Conservation (phyloP, 1,140 invertebrate genomes). For the Drosophila nigromelanica region DNA sequence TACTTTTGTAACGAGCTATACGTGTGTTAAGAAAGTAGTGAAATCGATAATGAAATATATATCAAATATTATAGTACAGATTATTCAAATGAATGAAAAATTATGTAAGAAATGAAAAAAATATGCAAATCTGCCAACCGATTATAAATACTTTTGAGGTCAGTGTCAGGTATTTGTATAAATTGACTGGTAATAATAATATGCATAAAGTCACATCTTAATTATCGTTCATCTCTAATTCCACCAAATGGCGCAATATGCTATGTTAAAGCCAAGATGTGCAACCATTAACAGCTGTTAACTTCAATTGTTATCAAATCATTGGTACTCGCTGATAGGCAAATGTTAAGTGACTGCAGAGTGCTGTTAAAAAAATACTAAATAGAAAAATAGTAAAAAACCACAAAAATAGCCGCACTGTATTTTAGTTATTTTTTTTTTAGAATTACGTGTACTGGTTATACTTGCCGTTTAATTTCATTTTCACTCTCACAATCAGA, state of each 20-base stretch:
- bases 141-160: too few species aligned
- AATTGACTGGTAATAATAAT: not conserved
- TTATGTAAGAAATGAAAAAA: not conserved
- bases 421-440: not conserved
- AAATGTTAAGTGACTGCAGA: not conserved
- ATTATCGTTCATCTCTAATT: not conserved
- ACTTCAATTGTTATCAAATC: conserved; percentile 2
- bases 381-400: conserved; percentile 12
- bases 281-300: conserved; percentile 1
- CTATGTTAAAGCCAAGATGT: not conserved
- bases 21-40: not conserved
- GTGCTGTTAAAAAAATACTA: conserved; percentile 31
- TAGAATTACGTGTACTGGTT: conserved; percentile 55
- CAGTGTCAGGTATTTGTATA: too few species aligned
- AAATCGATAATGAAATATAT: not conserved
- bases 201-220: not conserved
- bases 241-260: not conserved
- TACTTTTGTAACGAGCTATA: not conserved
- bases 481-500: conserved; percentile 31
- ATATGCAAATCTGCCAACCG: not conserved
- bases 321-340: not conserved
- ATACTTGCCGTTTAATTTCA: conserved; percentile 59
- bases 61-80: not conserved
- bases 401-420: not conserved
- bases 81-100: not conserved